A percentile compares a stretch with the other conserved stretches of the same genome.
Conservation (phyloP, 2,113 vertebrate species). For the Deroptyus accipitrinus region DNA sequence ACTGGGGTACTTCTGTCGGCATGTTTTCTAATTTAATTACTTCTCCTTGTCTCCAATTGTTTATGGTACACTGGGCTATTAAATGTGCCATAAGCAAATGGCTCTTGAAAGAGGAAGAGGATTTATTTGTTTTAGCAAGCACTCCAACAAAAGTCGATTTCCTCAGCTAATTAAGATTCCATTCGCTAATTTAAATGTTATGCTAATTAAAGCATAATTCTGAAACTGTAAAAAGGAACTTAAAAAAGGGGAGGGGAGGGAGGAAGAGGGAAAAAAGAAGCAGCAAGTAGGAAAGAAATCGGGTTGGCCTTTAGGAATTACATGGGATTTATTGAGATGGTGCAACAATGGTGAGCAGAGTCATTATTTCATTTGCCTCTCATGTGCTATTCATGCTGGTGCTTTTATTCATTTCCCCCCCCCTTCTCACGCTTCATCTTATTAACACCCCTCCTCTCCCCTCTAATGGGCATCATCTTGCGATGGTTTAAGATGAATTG, state of each 20-base stretch:
- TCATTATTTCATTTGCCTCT: slow-evolving; percentile 74
- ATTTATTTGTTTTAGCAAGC: slow-evolving; percentile 85
- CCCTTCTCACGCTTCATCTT: slow-evolving; percentile 61
- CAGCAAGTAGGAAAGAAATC: slow-evolving; percentile 52
- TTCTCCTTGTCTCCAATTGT: slow-evolving; percentile 79
- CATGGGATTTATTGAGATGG: slow-evolving; percentile 69
- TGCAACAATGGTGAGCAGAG: slow-evolving; percentile 65
- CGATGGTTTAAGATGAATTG: slow-evolving; percentile 65
- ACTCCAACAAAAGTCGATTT: slow-evolving; percentile 83
- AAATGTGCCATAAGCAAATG: slow-evolving; percentile 79
- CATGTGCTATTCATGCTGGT: slow-evolving; percentile 37
- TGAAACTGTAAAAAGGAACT: slow-evolving; percentile 73
- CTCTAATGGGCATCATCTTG: slow-evolving; percentile 63
- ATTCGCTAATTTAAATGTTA: slow-evolving; percentile 83
- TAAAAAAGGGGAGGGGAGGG: not conserved
- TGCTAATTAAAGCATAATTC: slow-evolving; percentile 84
- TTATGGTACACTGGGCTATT: slow-evolving; percentile 80
- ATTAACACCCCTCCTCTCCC: slow-evolving; percentile 60
- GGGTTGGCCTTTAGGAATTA: slow-evolving; percentile 77
- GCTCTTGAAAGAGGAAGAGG: slow-evolving; percentile 80
- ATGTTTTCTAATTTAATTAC: slow-evolving; percentile 81
- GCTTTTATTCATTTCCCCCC: slow-evolving; percentile 50
- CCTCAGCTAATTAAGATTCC: slow-evolving; percentile 83
- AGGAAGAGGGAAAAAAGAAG: not conserved
- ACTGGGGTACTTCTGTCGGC: slow-evolving; percentile 56